These are phyloP conservation scores for Brassicogethes aeneus DNA, from an alignment of 2,888 invertebrate species.

Conservation along the genomic window DNA sequence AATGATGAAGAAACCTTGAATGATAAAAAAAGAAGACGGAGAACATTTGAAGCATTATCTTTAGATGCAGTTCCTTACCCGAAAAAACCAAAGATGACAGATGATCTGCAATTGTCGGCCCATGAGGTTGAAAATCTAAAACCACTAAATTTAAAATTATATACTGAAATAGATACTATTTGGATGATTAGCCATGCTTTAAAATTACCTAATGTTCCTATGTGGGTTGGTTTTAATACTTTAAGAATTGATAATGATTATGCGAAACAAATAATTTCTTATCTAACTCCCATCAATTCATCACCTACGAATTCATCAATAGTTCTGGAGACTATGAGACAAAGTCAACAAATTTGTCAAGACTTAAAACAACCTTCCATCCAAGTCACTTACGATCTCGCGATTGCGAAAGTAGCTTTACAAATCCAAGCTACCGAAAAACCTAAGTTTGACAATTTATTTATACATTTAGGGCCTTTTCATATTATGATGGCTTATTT, in stretches of 20 bases:
- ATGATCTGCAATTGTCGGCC: constrained; percentile 12
- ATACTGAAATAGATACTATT: constrained; percentile 7
- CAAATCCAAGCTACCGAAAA: constrained; percentile 18
- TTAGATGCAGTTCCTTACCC: constrained; percentile 15
- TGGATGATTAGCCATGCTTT: constrained; percentile 11
- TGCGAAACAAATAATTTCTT: constrained; percentile 20
- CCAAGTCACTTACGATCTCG: constrained; percentile 24
- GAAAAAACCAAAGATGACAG: constrained; percentile 20
- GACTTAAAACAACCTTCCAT: constrained; percentile 18
- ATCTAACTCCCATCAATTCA: constrained; percentile 24
- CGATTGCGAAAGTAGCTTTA: constrained; percentile 23
- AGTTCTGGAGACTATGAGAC: constrained; percentile 22
- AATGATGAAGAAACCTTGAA: constrained; percentile 8
- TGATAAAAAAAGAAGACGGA: constrained; percentile 16
- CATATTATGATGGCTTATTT: constrained; percentile 28
- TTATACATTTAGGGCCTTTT: constrained; percentile 33
- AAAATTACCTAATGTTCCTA: constrained; percentile 9
- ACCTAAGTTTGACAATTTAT: constrained; percentile 24
- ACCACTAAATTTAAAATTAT: constrained; percentile 10
- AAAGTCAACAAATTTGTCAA: constrained; percentile 16
- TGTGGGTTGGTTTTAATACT: constrained; percentile 12
- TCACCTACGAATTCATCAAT: constrained; percentile 25
- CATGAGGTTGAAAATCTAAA: constrained; percentile 16
- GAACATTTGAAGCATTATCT: constrained; percentile 18
- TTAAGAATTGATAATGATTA: constrained; percentile 15